Conservation (phyloP, 1,140 invertebrate genomes). For the Linepithema humile region DNA sequence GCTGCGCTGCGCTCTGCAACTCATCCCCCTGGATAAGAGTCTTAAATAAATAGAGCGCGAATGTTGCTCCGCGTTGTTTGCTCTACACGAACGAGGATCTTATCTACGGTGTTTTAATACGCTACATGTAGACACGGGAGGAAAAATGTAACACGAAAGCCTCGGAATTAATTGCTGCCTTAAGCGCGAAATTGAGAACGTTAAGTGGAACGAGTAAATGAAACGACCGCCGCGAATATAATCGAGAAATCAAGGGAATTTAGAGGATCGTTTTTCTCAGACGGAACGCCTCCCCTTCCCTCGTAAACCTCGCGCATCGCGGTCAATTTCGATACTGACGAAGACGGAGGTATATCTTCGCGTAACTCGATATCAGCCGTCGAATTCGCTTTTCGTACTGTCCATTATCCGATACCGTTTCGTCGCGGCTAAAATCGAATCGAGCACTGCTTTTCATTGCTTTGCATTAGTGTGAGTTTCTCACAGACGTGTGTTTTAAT, state of each 20-base stretch:
- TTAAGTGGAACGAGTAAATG: not conserved
- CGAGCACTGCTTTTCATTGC: no score
- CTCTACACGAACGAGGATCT: conserved; percentile 31
- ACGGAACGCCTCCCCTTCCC: not conserved
- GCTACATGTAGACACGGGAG: not conserved
- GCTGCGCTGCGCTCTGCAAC: conserved; percentile 53
- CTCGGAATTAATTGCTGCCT: not conserved
- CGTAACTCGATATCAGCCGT: conserved; percentile 64
- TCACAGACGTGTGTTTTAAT: conserved; percentile 2
- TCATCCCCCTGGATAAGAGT: conserved; percentile 70
- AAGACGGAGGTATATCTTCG: conserved; percentile 64
- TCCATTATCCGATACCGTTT: conserved; percentile 70
- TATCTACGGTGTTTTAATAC: conserved; percentile 49
- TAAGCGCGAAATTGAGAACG: conserved; percentile 45
- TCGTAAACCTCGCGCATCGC: conserved; percentile 58
- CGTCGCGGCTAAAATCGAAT: conserved; percentile 52
- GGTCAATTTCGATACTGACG: conserved; percentile 68
- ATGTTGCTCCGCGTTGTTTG: conserved; percentile 72
- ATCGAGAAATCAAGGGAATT: conserved; percentile 39
- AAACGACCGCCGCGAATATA: not conserved
- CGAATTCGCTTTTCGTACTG: conserved; percentile 67
- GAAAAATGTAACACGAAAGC: conserved; percentile 4
- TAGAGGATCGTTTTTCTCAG: not conserved
- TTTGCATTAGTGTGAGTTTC: conserved; percentile 31
- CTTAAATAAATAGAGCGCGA: conserved; percentile 77